Percentiles rank a stretch among this genome's conserved stretches.
Evolutionary conservation across 2,113 vertebrate species (phyloP).

Genomic region (human (Homo sapiens)): DNA sequence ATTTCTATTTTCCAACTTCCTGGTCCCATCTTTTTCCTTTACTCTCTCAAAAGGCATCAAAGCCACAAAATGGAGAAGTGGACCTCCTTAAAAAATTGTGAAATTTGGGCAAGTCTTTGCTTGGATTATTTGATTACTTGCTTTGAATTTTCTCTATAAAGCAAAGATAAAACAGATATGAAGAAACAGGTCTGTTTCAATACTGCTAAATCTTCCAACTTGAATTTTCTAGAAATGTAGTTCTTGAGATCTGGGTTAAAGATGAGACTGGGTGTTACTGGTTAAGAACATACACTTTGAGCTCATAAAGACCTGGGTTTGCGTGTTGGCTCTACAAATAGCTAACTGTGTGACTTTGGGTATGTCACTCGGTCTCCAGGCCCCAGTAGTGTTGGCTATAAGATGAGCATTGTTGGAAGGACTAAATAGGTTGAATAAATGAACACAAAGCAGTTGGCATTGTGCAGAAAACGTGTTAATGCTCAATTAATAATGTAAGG

Average conservation of each 20-base stretch:
- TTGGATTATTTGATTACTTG: background rate
- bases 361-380: background rate
- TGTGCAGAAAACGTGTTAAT: background rate
- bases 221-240: background rate
- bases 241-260: background rate
- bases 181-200: background rate
- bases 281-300: background rate
- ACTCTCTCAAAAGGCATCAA: background rate
- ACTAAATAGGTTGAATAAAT: background rate
- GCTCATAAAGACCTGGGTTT: background rate
- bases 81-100: background rate
- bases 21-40: background rate
- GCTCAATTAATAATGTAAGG: background rate
- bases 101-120: background rate
- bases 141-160: conserved; percentile 39
- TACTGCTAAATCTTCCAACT: background rate
- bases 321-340: background rate
- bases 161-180: conserved; percentile 22
- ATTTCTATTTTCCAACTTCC: conserved; percentile 24
- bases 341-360: background rate
- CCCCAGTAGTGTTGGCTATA: background rate
- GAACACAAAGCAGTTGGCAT: background rate
- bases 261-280: background rate
- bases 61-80: background rate
- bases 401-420: background rate